Conservation (phyloP, 2,888 invertebrate genomes). For the Phragmatobia fuliginosa region DNA sequence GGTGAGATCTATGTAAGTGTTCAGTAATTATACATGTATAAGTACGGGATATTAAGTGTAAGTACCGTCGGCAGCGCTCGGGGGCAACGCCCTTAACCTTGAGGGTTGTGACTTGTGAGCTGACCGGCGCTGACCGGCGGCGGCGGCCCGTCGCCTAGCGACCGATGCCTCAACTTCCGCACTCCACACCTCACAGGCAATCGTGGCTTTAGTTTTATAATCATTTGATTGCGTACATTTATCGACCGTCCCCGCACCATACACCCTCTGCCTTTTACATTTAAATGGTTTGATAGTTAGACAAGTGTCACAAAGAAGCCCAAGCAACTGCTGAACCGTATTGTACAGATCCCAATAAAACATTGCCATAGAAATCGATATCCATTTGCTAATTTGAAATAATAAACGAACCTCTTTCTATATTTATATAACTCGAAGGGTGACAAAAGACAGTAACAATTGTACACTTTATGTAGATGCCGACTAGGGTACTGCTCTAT, state of each 20-base stretch:
- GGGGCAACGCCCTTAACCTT: slow-evolving; percentile 72
- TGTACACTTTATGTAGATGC: too few species aligned
- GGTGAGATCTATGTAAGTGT: not conserved
- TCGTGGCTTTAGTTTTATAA: slow-evolving; percentile 9
- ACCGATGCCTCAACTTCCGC: slow-evolving; percentile 64
- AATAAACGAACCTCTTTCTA: not conserved
- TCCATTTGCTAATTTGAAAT: too few species aligned
- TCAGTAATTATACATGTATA: not conserved
- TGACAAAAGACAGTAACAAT: not conserved
- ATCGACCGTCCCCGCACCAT: not conserved
- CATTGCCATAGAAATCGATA: too few species aligned
- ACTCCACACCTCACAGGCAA: slow-evolving; percentile 13
- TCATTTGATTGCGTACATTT: slow-evolving; percentile 11
- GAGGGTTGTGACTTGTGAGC: slow-evolving; percentile 33
- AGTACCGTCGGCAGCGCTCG: slow-evolving; percentile 7
- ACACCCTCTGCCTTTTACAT: not conserved
- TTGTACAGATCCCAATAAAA: too few species aligned
- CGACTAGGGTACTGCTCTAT: too few species aligned
- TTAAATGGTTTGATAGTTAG: too few species aligned
- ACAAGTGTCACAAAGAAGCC: too few species aligned
- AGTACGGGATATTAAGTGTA: not conserved
- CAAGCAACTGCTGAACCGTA: too few species aligned
- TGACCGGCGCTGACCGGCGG: slow-evolving; percentile 24
- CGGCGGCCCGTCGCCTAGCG: slow-evolving; percentile 52
- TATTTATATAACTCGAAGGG: not conserved